Percentiles rank a stretch among this genome's conserved stretches.
Conservation (phyloP, 2,888 invertebrate species). For the Stenodera caucasica region DNA sequence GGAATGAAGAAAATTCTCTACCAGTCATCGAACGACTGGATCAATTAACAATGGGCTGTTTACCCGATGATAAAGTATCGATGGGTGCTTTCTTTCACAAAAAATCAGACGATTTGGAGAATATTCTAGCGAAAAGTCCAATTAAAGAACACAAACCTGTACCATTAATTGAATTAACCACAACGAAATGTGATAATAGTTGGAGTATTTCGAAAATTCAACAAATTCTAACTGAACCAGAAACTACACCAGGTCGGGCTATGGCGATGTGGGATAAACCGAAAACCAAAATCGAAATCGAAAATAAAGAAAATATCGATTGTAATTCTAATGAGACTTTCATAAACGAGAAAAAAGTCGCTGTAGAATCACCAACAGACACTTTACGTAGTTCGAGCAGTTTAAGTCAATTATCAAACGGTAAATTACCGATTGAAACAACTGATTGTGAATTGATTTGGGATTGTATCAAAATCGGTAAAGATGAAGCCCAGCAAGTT, state of each 20-base stretch:
- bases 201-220: slow-evolving; percentile 39
- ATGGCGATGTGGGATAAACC: slow-evolving; percentile 28
- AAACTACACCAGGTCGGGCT: slow-evolving; percentile 36
- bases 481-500: slow-evolving; percentile 59
- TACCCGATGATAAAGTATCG: slow-evolving; percentile 41
- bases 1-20: slow-evolving; percentile 49
- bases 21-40: slow-evolving; percentile 29
- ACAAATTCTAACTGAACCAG: slow-evolving; percentile 32
- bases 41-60: slow-evolving; percentile 17
- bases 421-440: slow-evolving; percentile 60
- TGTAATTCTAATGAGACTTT: not conserved
- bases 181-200: slow-evolving; percentile 33
- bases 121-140: slow-evolving; percentile 42
- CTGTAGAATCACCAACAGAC: not conserved
- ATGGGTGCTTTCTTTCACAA: slow-evolving; percentile 57
- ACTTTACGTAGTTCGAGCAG: slow-evolving; percentile 46
- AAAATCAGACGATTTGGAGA: slow-evolving; percentile 52
- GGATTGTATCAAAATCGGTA: slow-evolving; percentile 63
- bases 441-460: slow-evolving; percentile 62
- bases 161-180: slow-evolving; percentile 41
- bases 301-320: slow-evolving; percentile 9
- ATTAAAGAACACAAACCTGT: slow-evolving; percentile 38
- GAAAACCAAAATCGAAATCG: slow-evolving; percentile 5
- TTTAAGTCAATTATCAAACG: slow-evolving; percentile 47
- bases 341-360: slow-evolving; percentile 8